Conservation (phyloP, 2,113 vertebrate genomes). For the Odocoileus virginianus region DNA sequence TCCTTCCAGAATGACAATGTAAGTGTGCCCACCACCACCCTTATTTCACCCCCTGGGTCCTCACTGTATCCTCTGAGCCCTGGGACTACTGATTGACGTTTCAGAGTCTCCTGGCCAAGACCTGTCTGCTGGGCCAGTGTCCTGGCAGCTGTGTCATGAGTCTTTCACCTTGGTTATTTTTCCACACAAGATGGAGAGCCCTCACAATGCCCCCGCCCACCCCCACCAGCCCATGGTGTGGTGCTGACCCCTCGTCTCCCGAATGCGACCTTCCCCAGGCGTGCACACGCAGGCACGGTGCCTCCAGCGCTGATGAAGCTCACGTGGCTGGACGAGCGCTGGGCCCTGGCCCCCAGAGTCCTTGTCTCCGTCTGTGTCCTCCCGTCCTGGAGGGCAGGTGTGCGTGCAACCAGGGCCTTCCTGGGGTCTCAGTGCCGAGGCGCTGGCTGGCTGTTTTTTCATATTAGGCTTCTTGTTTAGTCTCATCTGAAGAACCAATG, state of each 20-base stretch:
- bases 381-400: neutral
- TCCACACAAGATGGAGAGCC: neutral
- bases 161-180: neutral
- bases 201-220: neutral
- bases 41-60: accelerated
- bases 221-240: accelerated
- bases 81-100: accelerated
- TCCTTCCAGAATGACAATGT: slow-evolving; percentile 99
- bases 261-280: neutral
- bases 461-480: neutral
- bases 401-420: neutral
- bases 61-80: neutral
- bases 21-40: slow-evolving; percentile 63
- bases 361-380: neutral
- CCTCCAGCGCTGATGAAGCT: neutral
- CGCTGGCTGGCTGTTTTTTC: neutral
- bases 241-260: neutral
- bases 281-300: accelerated
- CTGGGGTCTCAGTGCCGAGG: neutral
- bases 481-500: neutral
- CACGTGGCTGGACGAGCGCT: neutral
- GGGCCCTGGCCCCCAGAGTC: neutral
- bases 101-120: no score
- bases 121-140: neutral
- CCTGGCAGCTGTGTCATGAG: accelerated